Evolutionary conservation across 92 coral and sea anemone species (phyloP).

Genomic region (Pocillopora meandrina): DNA sequence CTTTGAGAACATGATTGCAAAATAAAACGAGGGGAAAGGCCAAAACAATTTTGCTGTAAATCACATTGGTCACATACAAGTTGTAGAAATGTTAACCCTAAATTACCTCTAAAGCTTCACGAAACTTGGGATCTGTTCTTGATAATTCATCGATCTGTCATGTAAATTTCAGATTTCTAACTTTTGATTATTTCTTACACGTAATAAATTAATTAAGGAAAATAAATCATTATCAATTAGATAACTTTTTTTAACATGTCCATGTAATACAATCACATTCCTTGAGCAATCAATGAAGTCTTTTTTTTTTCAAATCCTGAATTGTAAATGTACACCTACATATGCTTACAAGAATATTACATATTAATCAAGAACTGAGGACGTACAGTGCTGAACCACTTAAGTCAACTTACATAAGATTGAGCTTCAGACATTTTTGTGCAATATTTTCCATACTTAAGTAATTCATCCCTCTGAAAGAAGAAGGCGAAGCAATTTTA

Average conservation of each 20-base stretch:
- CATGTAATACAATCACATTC: too few relatives aligned
- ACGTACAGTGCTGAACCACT: background rate
- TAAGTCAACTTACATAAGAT: slow-evolving; percentile 65
- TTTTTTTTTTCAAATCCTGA: too few relatives aligned
- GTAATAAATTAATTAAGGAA: too few relatives aligned
- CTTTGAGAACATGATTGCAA: too few relatives aligned
- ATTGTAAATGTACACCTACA: background rate
- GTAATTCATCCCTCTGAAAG: slow-evolving; percentile 80
- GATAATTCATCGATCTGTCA: slow-evolving; percentile 78
- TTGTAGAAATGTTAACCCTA: background rate
- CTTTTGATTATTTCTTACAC: too few relatives aligned
- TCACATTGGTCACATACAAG: too few relatives aligned
- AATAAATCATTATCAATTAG: too few relatives aligned
- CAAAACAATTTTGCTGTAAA: too few relatives aligned
- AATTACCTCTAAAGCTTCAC: slow-evolving; percentile 74
- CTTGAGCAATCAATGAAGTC: too few relatives aligned
- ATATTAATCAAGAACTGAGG: background rate
- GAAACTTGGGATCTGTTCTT: slow-evolving; percentile 71
- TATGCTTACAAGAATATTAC: background rate
- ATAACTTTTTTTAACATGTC: too few relatives aligned
- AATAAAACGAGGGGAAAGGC: too few relatives aligned
- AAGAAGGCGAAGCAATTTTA: background rate
- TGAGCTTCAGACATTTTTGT: slow-evolving; percentile 97
- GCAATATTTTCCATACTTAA: slow-evolving; percentile 97
- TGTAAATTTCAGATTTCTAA: background rate